Percentiles rank a stretch among this genome's conserved stretches.
Evolutionary conservation across 2,888 invertebrate species (phyloP).

Genomic region (Syrphus vitripennis): DNA sequence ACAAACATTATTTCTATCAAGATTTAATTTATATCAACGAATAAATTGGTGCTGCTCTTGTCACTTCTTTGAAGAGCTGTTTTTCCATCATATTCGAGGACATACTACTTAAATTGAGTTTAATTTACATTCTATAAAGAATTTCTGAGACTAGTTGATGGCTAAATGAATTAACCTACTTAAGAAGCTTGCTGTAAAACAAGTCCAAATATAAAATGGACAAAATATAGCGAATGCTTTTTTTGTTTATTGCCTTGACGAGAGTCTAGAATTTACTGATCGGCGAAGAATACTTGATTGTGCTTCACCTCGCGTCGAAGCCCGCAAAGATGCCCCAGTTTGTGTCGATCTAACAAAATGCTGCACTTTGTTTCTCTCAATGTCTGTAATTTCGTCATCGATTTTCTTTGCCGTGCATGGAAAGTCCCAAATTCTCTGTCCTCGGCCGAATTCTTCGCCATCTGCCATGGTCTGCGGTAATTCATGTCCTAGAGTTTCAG

Average conservation of each 20-base stretch:
- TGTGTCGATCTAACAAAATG: conserved; percentile 79
- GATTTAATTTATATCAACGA: not conserved
- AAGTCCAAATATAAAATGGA: conserved; percentile 52
- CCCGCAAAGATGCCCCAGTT: conserved; percentile 83
- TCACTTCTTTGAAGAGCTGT: conserved; percentile 4
- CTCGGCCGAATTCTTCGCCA: conserved; percentile 91
- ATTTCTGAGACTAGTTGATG: conserved; percentile 63
- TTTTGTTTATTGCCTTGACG: conserved; percentile 76
- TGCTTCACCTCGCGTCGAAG: conserved; percentile 84
- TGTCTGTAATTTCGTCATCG: conserved; percentile 76
- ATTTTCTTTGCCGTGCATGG: conserved; percentile 88
- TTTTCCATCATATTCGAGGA: conserved; percentile 47
- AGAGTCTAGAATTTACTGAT: conserved; percentile 82
- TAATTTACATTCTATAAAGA: conserved; percentile 38
- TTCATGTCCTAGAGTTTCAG: conserved; percentile 92
- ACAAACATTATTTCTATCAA: not conserved
- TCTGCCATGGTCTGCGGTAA: conserved; percentile 93
- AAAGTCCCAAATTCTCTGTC: conserved; percentile 91
- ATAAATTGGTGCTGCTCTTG: not conserved
- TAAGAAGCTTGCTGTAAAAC: conserved; percentile 20
- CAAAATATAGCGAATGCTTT: not conserved
- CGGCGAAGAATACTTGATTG: conserved; percentile 84
- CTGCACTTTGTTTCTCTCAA: conserved; percentile 67
- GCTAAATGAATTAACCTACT: conserved; percentile 55
- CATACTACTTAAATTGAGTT: conserved; percentile 30